Evolutionary conservation across 2,113 vertebrate species (phyloP).

Genomic region (Himantopus leucocephalus): DNA sequence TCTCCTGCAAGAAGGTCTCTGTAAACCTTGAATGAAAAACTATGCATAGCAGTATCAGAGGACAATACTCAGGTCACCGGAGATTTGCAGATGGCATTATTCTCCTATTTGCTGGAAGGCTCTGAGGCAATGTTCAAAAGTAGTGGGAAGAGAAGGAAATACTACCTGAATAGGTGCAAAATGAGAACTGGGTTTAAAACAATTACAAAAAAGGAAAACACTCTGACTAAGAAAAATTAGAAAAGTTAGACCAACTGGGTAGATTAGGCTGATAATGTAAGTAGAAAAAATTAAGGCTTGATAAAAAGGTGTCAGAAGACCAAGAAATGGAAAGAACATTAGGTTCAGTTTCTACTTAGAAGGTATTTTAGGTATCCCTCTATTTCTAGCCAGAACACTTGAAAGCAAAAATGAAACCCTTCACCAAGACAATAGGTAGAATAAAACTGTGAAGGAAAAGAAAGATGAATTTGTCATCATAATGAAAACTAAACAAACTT

Average conservation of each 20-base stretch:
- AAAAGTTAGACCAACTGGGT: neutral
- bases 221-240: neutral
- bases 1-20: neutral
- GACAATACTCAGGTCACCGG: neutral
- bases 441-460: neutral
- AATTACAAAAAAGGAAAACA: neutral
- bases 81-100: neutral
- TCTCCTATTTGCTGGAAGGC: neutral
- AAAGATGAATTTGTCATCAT: neutral
- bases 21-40: neutral
- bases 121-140: neutral
- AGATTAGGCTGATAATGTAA: neutral
- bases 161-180: neutral
- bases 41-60: neutral
- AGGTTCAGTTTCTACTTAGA: neutral
- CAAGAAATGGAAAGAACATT: neutral
- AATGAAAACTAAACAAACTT: neutral
- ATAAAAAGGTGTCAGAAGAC: neutral
- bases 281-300: neutral
- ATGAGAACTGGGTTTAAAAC: neutral
- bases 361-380: neutral
- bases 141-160: neutral
- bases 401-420: neutral
- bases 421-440: neutral
- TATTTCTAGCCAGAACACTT: neutral